Percentiles rank a stretch among this genome's conserved stretches.
phyloP scores from a whole-genome alignment of 1,140 invertebrate genomes.

The Macrotrachela quadricornifera region DNA sequence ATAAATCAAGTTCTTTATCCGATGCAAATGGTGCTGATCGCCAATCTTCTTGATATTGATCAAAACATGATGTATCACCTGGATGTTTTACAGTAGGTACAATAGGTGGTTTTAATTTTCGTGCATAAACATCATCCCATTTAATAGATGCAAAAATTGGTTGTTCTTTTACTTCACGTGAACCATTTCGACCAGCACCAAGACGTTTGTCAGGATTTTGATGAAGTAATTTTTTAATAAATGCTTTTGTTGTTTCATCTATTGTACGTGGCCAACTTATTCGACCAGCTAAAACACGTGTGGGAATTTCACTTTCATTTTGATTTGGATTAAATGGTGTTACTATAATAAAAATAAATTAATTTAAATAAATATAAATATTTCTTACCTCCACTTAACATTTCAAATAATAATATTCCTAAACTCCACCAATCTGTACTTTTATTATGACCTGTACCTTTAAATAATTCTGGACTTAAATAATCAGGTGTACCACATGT shows the following conservation, averaged over 20 bases:
- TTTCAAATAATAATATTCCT: conserved; percentile 95
- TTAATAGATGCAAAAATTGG: conserved; percentile 2
- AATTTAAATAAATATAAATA: background rate
- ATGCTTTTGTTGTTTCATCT: conserved; percentile 57
- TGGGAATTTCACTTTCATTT: conserved; percentile 48
- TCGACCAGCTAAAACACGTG: conserved; percentile 50
- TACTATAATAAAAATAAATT: conserved; percentile 37
- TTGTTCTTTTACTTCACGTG: conserved; percentile 6
- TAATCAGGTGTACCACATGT: conserved; percentile 66
- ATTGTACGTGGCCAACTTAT: conserved; percentile 75
- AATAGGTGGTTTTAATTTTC: conserved; percentile 3
- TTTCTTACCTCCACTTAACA: conserved; percentile 43
- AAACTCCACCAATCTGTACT: conserved; percentile 74
- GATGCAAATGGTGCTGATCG: no score
- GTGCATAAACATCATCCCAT: conserved; percentile 3
- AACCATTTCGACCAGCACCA: conserved; percentile 3
- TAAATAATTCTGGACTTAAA: conserved; percentile 41
- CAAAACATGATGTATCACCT: conserved; percentile 7
- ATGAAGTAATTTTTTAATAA: conserved; percentile 4
- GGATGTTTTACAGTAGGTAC: conserved; percentile 3
- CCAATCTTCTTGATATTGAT: conserved; percentile 1
- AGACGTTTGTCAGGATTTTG: conserved; percentile 2
- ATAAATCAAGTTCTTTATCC: no score
- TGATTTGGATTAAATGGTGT: conserved; percentile 82
- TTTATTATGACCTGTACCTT: conserved; percentile 85